A percentile compares a stretch with the other conserved stretches of the same genome.
Evolutionary conservation across 2,113 vertebrate species (phyloP).

Genomic region (Phyllostomus hastatus): DNA sequence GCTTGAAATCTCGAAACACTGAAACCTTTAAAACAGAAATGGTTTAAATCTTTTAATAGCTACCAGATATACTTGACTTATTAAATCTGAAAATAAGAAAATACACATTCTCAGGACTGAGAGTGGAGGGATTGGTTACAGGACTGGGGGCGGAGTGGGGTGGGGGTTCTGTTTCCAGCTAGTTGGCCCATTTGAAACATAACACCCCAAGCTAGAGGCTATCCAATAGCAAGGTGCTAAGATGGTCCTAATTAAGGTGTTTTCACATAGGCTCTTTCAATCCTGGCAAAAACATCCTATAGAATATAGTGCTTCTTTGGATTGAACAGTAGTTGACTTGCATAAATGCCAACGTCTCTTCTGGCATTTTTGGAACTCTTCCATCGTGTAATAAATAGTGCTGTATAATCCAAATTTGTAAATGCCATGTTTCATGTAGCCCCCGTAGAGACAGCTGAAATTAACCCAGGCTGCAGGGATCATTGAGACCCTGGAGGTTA

Average conservation of each 20-base stretch:
- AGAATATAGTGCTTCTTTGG: conserved; percentile 49
- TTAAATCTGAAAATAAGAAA: conserved; percentile 68
- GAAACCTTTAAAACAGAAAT: conserved; percentile 36
- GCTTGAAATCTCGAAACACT: conserved; percentile 38
- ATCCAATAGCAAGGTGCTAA: conserved; percentile 16
- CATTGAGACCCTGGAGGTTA: conserved; percentile 23
- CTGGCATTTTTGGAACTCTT: conserved; percentile 66
- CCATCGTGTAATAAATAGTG: conserved; percentile 62
- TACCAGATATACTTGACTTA: conserved; percentile 49
- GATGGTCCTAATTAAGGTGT: conserved; percentile 36
- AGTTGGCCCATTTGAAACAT: conserved; percentile 3
- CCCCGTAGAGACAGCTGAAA: conserved; percentile 49
- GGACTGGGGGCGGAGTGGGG: neutral
- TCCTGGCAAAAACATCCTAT: conserved; percentile 27
- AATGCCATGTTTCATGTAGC: conserved; percentile 62
- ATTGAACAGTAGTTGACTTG: conserved; percentile 56
- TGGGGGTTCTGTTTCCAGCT: conserved; percentile 28
- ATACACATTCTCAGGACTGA: conserved; percentile 33
- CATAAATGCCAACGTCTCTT: conserved; percentile 61
- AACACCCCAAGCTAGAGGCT: conserved; percentile 12
- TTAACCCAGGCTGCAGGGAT: conserved; percentile 8
- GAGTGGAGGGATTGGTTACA: neutral
- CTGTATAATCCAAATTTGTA: conserved; percentile 67
- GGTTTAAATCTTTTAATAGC: conserved; percentile 52
- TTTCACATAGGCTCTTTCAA: conserved; percentile 42